These are phyloP conservation scores for Hirudinaria manillensis DNA, from an alignment of 2,888 invertebrate species.

Conservation along the genomic window DNA sequence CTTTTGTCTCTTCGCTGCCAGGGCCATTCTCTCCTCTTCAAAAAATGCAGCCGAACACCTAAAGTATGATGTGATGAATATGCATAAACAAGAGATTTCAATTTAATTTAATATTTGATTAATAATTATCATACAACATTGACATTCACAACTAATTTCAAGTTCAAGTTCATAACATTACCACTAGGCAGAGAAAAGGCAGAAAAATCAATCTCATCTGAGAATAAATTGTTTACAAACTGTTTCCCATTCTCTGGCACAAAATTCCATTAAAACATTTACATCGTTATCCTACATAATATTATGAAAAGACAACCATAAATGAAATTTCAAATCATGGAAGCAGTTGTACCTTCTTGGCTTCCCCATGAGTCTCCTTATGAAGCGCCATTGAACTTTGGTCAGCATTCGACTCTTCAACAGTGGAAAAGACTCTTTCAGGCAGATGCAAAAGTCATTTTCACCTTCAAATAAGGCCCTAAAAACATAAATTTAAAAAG, in stretches of 20 bases:
- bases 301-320: no score
- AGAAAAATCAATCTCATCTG: not conserved
- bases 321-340: not conserved
- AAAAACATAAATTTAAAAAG: constrained; percentile 40
- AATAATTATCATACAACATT: not conserved
- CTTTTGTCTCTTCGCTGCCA: constrained; percentile 82
- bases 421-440: constrained; percentile 87
- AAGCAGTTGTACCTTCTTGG: constrained; percentile 70
- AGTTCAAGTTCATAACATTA: not conserved
- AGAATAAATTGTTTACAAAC: no score
- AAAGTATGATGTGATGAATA: constrained; percentile 6
- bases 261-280: no score
- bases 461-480: constrained; percentile 86
- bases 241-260: no score
- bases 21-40: constrained; percentile 81
- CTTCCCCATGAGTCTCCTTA: constrained; percentile 91
- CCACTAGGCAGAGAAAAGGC: constrained; percentile 7
- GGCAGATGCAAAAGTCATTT: constrained; percentile 89
- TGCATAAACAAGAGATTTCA: not conserved
- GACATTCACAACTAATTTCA: not conserved
- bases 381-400: constrained; percentile 88
- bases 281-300: no score
- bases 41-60: constrained; percentile 71
- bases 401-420: constrained; percentile 76
- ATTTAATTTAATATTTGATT: not conserved